These are phyloP conservation scores for Fragum fragum DNA, from an alignment of 2,888 invertebrate species.

Conservation along the genomic window DNA sequence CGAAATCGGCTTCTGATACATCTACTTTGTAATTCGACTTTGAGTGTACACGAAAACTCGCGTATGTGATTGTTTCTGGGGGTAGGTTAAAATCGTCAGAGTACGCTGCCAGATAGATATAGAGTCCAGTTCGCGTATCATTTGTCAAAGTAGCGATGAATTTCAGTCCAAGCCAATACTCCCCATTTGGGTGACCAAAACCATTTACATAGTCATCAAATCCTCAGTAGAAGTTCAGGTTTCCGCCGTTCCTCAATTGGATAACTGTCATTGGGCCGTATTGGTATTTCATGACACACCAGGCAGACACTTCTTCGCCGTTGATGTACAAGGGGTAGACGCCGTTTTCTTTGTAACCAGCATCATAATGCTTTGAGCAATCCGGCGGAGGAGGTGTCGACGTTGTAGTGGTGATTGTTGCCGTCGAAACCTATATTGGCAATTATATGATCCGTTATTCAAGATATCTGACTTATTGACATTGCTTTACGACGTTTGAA, in stretches of 20 bases:
- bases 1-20: not conserved
- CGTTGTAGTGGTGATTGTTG: no score
- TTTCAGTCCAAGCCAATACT: not conserved
- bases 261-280: not conserved
- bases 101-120: not conserved
- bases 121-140: not conserved
- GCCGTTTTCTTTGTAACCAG: not conserved
- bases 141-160: not conserved
- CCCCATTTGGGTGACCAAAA: not conserved
- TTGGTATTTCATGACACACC: not conserved
- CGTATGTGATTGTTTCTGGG: not conserved
- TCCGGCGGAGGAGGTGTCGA: not conserved
- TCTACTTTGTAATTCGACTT: not conserved
- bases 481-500: no score
- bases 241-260: not conserved
- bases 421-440: no score
- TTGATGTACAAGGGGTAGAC: not conserved
- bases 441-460: no score
- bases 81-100: not conserved
- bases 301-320: not conserved
- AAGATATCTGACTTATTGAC: no score
- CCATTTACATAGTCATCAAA: not conserved
- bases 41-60: not conserved
- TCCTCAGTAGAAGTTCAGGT: not conserved
- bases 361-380: not conserved